These are phyloP conservation scores for Pachycephus smyrnensis DNA, from an alignment of 2,888 invertebrate species.

Conservation along the genomic window DNA sequence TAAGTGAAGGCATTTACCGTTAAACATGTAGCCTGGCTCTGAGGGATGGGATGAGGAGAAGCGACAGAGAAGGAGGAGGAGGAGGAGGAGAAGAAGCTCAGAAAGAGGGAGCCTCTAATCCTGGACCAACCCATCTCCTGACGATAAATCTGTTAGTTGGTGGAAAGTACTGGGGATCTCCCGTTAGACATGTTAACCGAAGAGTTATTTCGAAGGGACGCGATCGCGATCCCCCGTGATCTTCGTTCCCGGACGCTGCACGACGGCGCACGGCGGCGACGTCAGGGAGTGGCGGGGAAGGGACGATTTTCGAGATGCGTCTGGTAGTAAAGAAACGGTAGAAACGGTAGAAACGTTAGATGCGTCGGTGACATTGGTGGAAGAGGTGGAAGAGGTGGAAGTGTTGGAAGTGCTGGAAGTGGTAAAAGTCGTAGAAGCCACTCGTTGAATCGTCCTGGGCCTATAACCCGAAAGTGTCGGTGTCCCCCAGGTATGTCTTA, in stretches of 20 bases:
- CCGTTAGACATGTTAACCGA: conserved; percentile 35
- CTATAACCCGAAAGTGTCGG: conserved; percentile 61
- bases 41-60: background rate
- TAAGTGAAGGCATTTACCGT: too few species aligned
- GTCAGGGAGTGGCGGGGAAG: conserved; percentile 1
- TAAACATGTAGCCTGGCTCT: conserved; percentile 19
- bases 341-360: background rate
- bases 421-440: conserved; percentile 30
- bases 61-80: background rate
- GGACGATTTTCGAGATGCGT: conserved; percentile 28
- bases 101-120: conserved; percentile 11
- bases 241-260: background rate
- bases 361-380: background rate
- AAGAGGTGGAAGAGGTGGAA: background rate
- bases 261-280: background rate
- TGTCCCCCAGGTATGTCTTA: conserved; percentile 65
- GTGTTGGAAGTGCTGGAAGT: background rate
- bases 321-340: too few species aligned
- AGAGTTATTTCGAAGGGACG: conserved; percentile 51
- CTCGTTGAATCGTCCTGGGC: conserved; percentile 54
- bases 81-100: conserved; percentile 11
- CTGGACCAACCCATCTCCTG: too few species aligned
- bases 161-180: conserved; percentile 21
- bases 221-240: conserved; percentile 18
- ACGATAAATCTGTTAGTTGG: background rate